Base-by-base conservation (phyloP, 2,113 vertebrate genomes). In the Pelvicachromis taeniatus region DNA sequence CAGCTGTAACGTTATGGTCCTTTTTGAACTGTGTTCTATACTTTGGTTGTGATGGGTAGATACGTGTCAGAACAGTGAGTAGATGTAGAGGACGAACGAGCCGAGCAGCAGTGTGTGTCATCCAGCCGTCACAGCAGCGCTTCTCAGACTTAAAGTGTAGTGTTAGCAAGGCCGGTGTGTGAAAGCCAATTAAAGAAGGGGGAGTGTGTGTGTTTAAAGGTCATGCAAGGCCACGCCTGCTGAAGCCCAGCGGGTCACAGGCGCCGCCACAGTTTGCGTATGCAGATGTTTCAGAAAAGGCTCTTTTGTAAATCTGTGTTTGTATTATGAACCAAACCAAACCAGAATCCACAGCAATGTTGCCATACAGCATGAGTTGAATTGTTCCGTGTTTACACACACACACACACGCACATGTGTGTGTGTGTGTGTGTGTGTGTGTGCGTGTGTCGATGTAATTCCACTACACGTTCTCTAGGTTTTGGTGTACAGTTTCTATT, bases 391-490 rank as follows among this genome's bases (percentile, higher is more conserved):
- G 1, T 23, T 55, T 33, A 63, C 31, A 63, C 58, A 59, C 54
- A 54, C 53, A 23, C 19, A 55, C 29, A 33, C 3, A 35, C 7
- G 29, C 29, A 31, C 29, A 31, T 31, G 17, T 17, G 11, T 10
- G 4, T 59, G 58, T 17, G 29, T 29, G 29, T 29, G 29, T 29
- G 29, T 29, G 29, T 29, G 14, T 61, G 58, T 33, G 53, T 23
- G 55, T 17, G 58, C 3, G 59, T 1, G 53, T 3, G 42, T 92
- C 89, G 84, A 85, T 94, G 88, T 84, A 59, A 86, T 83, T 91
- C 80, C 94, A 90, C 91, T 93, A 45, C 91, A 84, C 92, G 89
- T 87, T 93, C 89, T 90, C 85, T 85, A 87, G 90, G 85, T 88
- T 92, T 92, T 78, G 23, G 82, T 93, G 93, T 93, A 90, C 85